Evolutionary conservation across 1,140 invertebrate genomes (phyloP), one percentile per base, ranked within the genome.

Genomic region (Drosophila persimilis): DNA sequence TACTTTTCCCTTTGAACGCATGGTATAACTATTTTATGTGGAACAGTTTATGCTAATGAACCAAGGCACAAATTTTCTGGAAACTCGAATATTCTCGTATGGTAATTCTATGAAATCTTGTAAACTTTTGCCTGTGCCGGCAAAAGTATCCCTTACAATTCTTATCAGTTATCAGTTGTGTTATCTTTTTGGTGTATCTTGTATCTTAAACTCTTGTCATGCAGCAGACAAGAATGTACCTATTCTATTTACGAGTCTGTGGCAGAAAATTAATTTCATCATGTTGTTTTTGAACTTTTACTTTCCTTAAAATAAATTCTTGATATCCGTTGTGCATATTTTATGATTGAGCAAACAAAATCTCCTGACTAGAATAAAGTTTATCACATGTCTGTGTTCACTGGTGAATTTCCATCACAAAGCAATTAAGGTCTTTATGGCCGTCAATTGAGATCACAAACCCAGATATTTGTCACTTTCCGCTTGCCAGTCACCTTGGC

Each of bases 321-420:
- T 13, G 35, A 35, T 39, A 39, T 39, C 3, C 1, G 5, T 39
- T 13, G 35, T 39, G 35, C 35, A 39, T 35, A 9, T 43, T 54
- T 35, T 60, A 35, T 7, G 9, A 43, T 22, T 41, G 6, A n/a
- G 43, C 50, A 66, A 22, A 20, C 43, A 29, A 20, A 15, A 26
- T 24, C 54, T 55, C 22, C 39, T 52, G 39, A 20, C 11, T 13
- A 24, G 9, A 24, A n/a, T 6, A 11, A 35, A 61, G 3, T 46
- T 26, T 17, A 9, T 46, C 29, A 45, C 11, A 6, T 47, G 24
- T 47, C 17, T 55, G 29, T 7, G 7, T 43, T 67, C n/a, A 0
- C 24, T 31, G 20, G 65, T 69, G 64, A 56, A 64, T 69, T 69
- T 69, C 65, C 63, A 69, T 2, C 26, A 56, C 56, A 43, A 56